Evolutionary conservation across 2,113 vertebrate genomes (phyloP).

Genomic region (Shinisaurus crocodilurus): DNA sequence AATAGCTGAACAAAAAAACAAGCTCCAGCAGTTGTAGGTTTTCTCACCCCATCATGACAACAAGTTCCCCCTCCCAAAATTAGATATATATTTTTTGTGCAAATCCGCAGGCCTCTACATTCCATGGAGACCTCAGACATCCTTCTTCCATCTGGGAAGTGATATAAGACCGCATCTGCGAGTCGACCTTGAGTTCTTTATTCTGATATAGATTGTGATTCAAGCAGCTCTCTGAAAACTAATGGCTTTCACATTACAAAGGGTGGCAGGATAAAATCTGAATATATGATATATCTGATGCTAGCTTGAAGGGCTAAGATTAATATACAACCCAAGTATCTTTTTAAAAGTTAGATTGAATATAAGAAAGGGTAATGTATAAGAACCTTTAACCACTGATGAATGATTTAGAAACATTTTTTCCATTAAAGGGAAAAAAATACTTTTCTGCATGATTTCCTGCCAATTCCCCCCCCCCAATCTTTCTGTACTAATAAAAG

Average conservation of each 20-base stretch:
- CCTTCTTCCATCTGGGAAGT: not conserved
- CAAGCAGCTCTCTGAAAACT: not conserved
- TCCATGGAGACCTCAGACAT: not conserved
- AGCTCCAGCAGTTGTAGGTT: not conserved
- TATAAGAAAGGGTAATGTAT: not conserved
- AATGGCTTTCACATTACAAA: not conserved
- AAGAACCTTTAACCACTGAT: conserved; percentile 22
- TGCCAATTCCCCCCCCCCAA: not conserved
- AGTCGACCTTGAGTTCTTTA: not conserved
- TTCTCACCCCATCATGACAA: not conserved
- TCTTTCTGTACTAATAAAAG: conserved; percentile 18
- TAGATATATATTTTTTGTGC: not conserved
- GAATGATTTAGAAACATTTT: not conserved
- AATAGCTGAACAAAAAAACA: not conserved
- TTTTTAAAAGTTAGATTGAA: not conserved
- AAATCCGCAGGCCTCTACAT: not conserved
- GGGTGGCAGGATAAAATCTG: not conserved
- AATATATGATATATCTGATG: conserved; percentile 1
- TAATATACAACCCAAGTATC: conserved; percentile 2
- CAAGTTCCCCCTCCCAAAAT: not conserved
- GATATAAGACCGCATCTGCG: not conserved
- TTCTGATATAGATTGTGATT: conserved; percentile 13
- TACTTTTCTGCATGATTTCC: not conserved
- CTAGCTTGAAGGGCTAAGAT: conserved; percentile 38
- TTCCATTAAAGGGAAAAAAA: conserved; percentile 20